phyloP scores from a whole-genome alignment of 2,113 vertebrate species.

The Larimichthys polyactis region DNA sequence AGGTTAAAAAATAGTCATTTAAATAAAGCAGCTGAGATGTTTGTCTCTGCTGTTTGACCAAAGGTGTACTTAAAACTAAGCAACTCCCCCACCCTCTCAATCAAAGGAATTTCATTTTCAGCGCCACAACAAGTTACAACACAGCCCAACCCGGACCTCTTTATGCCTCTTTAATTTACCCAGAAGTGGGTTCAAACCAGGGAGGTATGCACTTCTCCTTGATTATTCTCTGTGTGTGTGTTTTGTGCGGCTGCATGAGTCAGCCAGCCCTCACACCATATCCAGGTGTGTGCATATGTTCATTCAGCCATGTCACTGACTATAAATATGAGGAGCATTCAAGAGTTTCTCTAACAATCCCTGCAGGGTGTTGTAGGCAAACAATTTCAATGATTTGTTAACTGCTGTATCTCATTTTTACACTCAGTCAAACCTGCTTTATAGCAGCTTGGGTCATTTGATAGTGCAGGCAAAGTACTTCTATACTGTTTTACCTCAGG shows the following conservation, averaged over 20 bases:
- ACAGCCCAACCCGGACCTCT: conserved; percentile 24
- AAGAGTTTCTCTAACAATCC: conserved; percentile 48
- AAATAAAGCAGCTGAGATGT: conserved; percentile 1
- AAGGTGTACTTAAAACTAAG: conserved; percentile 1
- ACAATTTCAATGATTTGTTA: background rate
- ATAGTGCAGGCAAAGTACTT: background rate
- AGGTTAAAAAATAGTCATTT: background rate
- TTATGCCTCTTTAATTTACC: conserved; percentile 28
- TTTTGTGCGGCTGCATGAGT: conserved; percentile 21
- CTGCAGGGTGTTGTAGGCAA: background rate
- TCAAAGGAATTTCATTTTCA: conserved; percentile 35
- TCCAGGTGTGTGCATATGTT: conserved; percentile 31
- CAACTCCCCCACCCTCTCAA: conserved; percentile 2
- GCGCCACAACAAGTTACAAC: conserved; percentile 62
- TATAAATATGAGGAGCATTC: conserved; percentile 50
- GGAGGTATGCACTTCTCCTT: conserved; percentile 28
- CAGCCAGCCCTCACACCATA: conserved; percentile 20
- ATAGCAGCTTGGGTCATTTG: background rate
- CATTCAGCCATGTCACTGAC: conserved; percentile 46
- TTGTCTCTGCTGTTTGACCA: conserved; percentile 8
- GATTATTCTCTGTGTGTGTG: background rate
- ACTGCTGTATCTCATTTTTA: conserved; percentile 24
- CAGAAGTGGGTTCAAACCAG: background rate
- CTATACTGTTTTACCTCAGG: background rate
- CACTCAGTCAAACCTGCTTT: background rate